Evolutionary conservation across 2,797 vertebrate species (phyloP), one percentile per base, ranked within the genome.

Genomic region (Cheirogaleus major): DNA sequence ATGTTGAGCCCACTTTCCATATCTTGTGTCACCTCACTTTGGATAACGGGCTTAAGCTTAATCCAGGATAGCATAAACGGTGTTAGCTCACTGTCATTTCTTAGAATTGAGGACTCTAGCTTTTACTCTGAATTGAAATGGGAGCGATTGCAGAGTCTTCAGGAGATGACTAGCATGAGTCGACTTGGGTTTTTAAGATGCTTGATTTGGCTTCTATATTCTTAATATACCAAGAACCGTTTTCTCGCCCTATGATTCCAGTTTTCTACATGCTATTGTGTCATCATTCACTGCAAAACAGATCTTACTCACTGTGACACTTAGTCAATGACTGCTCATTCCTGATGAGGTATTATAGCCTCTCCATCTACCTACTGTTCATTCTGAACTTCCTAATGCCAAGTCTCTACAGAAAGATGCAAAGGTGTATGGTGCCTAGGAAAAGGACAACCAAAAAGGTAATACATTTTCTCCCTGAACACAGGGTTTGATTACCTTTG

Each of bases 401-500:
- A 65, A 12, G 23, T 75, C 61, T 43, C 95, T 30, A 45, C 38
- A 35, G 27, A 55, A 86, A 93, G 45, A 59, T 79, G n/a, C 4
- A 89, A 61, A 5, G 17, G 23, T 43, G 30, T 92, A 90, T 18
- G 23, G 86, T 78, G 13, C 30, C 67, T 89, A 67, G 57, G 81
- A 75, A 82, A 78, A 82, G 52, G 38, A n/a, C 27, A 93, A 13
- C 38, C 84, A 57, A 86, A 89, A 79, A 7, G 10, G 55, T 69
- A 86, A 87, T 78, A 35, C 4, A 67, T 95, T 90, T 30, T 6
- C 17, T 76, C 32, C 22, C 0, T 1, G 35, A 94, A n/a, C 50
- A 48, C 25, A 59, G 92, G 52, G 23, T 87, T 97, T 93, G 80
- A 97, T 95, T 92, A 96, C 57, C 10, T 96, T 96, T 97, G 57